A percentile compares a stretch with the other conserved stretches of the same genome.
Conservation (phyloP, 2,113 vertebrate species). For the Chionomys nivalis region DNA sequence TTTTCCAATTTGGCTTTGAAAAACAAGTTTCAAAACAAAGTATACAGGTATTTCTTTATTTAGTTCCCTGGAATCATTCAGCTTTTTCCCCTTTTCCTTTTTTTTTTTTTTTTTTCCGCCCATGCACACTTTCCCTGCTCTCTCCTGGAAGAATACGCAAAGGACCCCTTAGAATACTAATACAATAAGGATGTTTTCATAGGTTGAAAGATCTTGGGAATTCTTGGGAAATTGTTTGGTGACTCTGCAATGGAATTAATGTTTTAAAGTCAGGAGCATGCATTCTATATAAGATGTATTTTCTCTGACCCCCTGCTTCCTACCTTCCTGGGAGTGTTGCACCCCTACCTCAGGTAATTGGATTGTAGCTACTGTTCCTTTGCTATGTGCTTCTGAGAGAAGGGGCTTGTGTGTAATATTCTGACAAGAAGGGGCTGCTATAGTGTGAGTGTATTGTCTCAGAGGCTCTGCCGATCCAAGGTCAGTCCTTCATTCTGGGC, state of each 20-base stretch:
- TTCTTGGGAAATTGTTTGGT: conserved; percentile 73
- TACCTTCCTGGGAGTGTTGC: conserved; percentile 22
- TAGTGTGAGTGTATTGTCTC: conserved; percentile 55
- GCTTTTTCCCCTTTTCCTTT: background rate
- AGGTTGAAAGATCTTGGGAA: conserved; percentile 75
- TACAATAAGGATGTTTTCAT: conserved; percentile 75
- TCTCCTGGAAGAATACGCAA: conserved; percentile 66
- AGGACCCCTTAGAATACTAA: conserved; percentile 75
- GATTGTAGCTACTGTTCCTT: conserved; percentile 66
- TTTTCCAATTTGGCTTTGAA: conserved; percentile 62
- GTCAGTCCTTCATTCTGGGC: conserved; percentile 44
- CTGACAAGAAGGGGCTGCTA: conserved; percentile 4
- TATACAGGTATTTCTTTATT: conserved; percentile 73
- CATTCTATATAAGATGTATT: conserved; percentile 56
- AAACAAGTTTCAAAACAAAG: conserved; percentile 63
- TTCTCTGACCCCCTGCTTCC: conserved; percentile 46
- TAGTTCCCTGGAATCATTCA: conserved; percentile 69
- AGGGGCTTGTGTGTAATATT: conserved; percentile 32
- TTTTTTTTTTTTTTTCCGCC: too few relatives aligned
- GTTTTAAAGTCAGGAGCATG: conserved; percentile 70
- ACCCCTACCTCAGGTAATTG: conserved; percentile 50
- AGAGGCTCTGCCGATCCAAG: conserved; percentile 45
- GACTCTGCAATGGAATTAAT: conserved; percentile 69
- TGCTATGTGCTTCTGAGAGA: conserved; percentile 65
- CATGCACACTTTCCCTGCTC: conserved; percentile 18